A percentile compares a stretch with the other conserved stretches of the same genome.
Evolutionary conservation across 1,140 invertebrate species (phyloP).

Genomic region (Dreissena rostriformis): DNA sequence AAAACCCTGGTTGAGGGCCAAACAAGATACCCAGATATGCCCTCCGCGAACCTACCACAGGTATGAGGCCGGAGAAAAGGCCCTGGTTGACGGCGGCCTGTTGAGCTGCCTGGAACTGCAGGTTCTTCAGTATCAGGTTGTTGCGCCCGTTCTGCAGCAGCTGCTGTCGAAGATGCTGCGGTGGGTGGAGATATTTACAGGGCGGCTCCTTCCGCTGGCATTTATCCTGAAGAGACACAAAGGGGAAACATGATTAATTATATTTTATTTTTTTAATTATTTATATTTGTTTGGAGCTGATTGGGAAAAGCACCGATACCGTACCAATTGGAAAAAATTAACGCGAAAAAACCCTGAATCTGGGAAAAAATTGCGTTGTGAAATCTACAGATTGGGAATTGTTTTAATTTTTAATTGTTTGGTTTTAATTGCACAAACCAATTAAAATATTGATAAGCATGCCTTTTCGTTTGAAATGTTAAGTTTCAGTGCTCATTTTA

Average conservation of each 20-base stretch:
- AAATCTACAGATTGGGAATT: too few species aligned
- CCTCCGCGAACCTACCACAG: conserved; percentile 71
- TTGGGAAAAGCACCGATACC: too few species aligned
- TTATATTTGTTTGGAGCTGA: too few species aligned
- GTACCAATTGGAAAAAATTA: too few species aligned
- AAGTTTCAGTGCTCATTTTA: too few species aligned
- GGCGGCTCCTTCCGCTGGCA: conserved; percentile 99
- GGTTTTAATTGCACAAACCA: too few species aligned
- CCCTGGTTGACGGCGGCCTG: conserved; percentile 67
- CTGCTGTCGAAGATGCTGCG: conserved; percentile 99
- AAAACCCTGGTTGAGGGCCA: conserved; percentile 58
- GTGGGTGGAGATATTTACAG: conserved; percentile 99
- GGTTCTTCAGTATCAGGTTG: conserved; percentile 92
- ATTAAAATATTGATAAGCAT: too few species aligned
- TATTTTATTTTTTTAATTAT: too few species aligned
- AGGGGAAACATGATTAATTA: conserved; percentile 1
- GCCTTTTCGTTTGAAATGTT: too few species aligned
- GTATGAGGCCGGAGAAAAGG: conserved; percentile 65
- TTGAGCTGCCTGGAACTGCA: conserved; percentile 76
- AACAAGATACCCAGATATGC: neutral
- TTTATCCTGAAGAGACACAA: conserved; percentile 91
- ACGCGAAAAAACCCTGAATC: too few species aligned
- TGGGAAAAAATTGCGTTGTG: too few species aligned
- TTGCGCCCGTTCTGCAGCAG: conserved; percentile 99
- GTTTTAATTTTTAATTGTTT: too few species aligned